These are phyloP conservation scores for Exocentrus adspersus DNA, from an alignment of 2,888 invertebrate genomes.

Conservation along the genomic window DNA sequence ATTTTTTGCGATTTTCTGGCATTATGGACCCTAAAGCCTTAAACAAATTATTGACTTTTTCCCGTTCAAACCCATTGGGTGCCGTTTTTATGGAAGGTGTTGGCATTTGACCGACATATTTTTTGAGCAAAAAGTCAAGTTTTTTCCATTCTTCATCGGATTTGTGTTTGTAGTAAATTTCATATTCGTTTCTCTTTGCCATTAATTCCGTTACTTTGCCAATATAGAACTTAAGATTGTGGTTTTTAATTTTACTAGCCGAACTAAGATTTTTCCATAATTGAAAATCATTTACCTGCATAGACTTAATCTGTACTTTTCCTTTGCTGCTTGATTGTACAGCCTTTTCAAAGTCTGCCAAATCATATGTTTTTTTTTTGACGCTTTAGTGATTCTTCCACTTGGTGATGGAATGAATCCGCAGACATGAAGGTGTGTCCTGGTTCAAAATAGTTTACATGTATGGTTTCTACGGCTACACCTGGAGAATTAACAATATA, in stretches of 20 bases:
- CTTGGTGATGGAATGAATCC: conserved; percentile 35
- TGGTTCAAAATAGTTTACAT: conserved; percentile 41
- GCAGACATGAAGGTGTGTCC: conserved; percentile 42
- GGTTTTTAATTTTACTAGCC: conserved; percentile 1
- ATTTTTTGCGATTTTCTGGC: conserved; percentile 6
- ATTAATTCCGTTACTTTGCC: conserved; percentile 3
- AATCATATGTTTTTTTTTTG: conserved; percentile 31
- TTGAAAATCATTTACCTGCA: conserved; percentile 14
- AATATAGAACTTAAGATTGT: conserved; percentile 2
- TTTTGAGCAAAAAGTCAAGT: conserved; percentile 15
- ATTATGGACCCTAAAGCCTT: conserved; percentile 12
- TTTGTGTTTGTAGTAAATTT: conserved; percentile 4
- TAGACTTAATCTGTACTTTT: conserved; percentile 8
- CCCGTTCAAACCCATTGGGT: conserved; percentile 12
- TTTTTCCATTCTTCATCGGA: conserved; percentile 13
- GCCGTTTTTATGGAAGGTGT: conserved; percentile 12
- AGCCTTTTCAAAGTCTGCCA: conserved; percentile 27
- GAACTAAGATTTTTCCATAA: conserved; percentile 7
- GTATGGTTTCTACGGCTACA: conserved; percentile 26
- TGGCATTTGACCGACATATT: conserved; percentile 9
- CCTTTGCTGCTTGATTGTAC: conserved; percentile 9
- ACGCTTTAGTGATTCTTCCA: conserved; percentile 31
- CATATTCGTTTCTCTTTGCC: conserved; percentile 17
- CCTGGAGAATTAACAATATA: conserved; percentile 38
- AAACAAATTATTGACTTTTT: conserved; percentile 9